Evolutionary conservation across 2,113 vertebrate genomes (phyloP).

Genomic region (Electrona antarctica): DNA sequence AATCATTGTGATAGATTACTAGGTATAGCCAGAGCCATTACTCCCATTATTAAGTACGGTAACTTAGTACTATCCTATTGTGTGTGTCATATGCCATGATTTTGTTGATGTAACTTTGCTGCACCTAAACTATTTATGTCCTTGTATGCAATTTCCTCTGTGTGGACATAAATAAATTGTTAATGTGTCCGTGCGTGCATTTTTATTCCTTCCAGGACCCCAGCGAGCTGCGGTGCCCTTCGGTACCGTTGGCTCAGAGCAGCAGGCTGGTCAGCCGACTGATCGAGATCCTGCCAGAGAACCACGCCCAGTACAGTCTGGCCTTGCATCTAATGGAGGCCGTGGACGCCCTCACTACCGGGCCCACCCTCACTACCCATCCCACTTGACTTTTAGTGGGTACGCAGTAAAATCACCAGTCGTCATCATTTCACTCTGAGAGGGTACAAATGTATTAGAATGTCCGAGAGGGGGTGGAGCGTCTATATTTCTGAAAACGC

Average conservation of each 20-base stretch:
- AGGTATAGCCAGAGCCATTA: too few relatives aligned
- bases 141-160: too few relatives aligned
- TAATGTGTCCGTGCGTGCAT: slow-evolving; percentile 21
- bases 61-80: too few relatives aligned
- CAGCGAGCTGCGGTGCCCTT: slow-evolving; percentile 85
- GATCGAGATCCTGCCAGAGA: slow-evolving; percentile 92
- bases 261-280: slow-evolving; percentile 86
- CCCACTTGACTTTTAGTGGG: too few relatives aligned
- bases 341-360: slow-evolving; percentile 80
- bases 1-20: too few relatives aligned
- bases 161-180: too few relatives aligned
- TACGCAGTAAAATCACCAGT: too few relatives aligned
- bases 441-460: too few relatives aligned
- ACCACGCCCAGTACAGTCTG: slow-evolving; percentile 91
- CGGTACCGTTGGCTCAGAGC: slow-evolving; percentile 85
- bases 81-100: too few relatives aligned
- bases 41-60: too few relatives aligned
- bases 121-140: not conserved
- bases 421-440: too few relatives aligned
- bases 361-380: slow-evolving; percentile 66
- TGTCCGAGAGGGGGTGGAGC: too few relatives aligned
- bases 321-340: slow-evolving; percentile 93
- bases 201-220: slow-evolving; percentile 81
- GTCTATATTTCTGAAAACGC: not conserved
- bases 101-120: not conserved